These are phyloP conservation scores for Corythoichthys intestinalis DNA, from an alignment of 2,113 vertebrate genomes.

Conservation along the genomic window DNA sequence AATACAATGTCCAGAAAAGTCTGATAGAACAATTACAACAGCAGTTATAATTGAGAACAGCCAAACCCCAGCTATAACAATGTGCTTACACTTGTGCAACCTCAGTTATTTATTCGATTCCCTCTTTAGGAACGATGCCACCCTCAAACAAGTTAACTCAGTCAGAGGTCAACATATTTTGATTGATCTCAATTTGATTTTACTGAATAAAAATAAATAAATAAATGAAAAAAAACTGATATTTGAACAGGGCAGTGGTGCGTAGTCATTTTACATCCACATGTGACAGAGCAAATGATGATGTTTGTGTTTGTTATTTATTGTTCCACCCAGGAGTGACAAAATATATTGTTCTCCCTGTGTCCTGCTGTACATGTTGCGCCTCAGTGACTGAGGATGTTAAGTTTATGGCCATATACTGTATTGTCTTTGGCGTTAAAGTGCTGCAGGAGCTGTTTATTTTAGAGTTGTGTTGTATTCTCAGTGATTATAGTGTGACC, in stretches of 20 bases:
- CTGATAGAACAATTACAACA: no score
- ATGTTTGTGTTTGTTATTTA: not conserved
- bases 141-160: no score
- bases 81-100: no score
- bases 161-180: no score
- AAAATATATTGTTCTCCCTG: not conserved
- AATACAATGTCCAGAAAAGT: no score
- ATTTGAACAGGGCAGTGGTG: not conserved
- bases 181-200: no score
- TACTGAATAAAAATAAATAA: no score
- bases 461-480: conserved; percentile 43
- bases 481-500: conserved; percentile 47
- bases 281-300: not conserved
- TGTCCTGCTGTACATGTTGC: not conserved
- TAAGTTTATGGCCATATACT: conserved; percentile 23
- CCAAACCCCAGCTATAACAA: no score
- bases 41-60: no score
- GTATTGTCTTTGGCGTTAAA: conserved; percentile 30
- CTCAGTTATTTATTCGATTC: no score
- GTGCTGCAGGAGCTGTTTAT: conserved; percentile 41
- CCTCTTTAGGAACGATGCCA: no score
- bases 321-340: not conserved
- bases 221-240: no score
- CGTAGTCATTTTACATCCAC: not conserved
- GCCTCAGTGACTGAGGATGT: conserved; percentile 5